phyloP scores from a whole-genome alignment of 2,888 invertebrate species.

The Escarpia spicata region DNA sequence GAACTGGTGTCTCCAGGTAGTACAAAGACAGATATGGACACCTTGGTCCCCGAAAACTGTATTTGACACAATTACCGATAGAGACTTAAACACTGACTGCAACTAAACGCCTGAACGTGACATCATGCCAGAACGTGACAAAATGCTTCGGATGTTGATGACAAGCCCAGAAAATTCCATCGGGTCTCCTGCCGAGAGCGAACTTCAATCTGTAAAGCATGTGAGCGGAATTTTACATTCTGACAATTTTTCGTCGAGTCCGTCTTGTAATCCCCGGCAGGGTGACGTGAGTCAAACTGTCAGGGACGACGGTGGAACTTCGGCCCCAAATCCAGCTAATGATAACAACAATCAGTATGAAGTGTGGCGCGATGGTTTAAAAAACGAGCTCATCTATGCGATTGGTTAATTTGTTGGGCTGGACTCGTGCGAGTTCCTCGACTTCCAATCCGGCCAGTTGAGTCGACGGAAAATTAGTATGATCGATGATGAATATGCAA shows the following conservation, averaged over 20 bases:
- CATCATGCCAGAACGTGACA: not conserved
- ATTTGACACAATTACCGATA: too few relatives aligned
- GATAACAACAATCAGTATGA: not conserved
- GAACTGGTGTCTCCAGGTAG: not conserved
- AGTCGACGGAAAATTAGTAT: not conserved
- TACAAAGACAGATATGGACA: too few relatives aligned
- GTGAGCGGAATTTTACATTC: not conserved
- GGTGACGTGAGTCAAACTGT: constrained; percentile 17
- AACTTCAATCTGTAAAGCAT: not conserved
- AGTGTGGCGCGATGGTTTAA: not conserved
- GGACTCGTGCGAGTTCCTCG: not conserved
- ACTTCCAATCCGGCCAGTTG: constrained; percentile 14
- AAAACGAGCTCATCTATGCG: not conserved
- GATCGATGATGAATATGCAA: not conserved
- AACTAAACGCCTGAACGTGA: not conserved
- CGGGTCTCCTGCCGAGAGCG: not conserved
- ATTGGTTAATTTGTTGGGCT: not conserved
- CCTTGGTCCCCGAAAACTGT: too few relatives aligned
- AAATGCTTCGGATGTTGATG: not conserved
- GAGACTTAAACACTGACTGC: too few relatives aligned
- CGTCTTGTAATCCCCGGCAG: not conserved
- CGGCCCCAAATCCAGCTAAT: not conserved
- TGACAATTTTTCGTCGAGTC: not conserved
- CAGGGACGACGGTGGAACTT: not conserved
- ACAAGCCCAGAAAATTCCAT: not conserved